Conservation (phyloP, 2,113 vertebrate genomes). For the Ammodytes dubius region DNA sequence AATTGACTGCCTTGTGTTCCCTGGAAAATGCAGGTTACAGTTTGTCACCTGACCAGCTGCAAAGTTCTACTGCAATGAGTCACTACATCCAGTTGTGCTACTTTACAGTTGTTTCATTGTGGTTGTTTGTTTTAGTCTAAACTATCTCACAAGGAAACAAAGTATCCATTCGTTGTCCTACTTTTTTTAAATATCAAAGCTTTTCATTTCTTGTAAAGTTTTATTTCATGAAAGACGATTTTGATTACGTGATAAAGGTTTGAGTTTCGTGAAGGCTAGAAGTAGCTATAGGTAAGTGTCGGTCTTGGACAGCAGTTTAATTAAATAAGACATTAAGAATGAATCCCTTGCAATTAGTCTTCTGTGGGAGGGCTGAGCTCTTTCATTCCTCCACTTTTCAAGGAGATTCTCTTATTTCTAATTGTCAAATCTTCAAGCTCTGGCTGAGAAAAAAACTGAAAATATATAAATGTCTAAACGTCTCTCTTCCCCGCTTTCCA, state of each 20-base stretch:
- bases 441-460: neutral
- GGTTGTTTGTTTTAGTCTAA: neutral
- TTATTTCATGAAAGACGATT: neutral
- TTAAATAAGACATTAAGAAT: neutral
- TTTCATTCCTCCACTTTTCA: conserved; percentile 2
- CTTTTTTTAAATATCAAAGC: neutral
- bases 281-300: neutral
- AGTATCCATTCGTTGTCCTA: neutral
- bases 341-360: conserved; percentile 13
- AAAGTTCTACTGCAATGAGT: neutral
- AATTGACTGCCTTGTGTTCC: conserved; percentile 11
- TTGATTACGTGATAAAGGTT: neutral
- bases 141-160: neutral
- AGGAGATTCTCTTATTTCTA: neutral
- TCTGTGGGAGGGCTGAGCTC: neutral
- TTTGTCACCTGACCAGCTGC: conserved; percentile 2
- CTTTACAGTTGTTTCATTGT: neutral
- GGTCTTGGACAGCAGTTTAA: neutral
- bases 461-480: neutral
- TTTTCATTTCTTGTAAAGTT: neutral
- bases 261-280: neutral
- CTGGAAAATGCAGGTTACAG: conserved; percentile 5
- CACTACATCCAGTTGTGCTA: neutral
- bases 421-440: conserved; percentile 7
- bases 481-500: neutral